Evolutionary conservation across 2,888 invertebrate species (phyloP), one percentile per base, ranked within the genome.

Genomic region (Agriopis marginaria): DNA sequence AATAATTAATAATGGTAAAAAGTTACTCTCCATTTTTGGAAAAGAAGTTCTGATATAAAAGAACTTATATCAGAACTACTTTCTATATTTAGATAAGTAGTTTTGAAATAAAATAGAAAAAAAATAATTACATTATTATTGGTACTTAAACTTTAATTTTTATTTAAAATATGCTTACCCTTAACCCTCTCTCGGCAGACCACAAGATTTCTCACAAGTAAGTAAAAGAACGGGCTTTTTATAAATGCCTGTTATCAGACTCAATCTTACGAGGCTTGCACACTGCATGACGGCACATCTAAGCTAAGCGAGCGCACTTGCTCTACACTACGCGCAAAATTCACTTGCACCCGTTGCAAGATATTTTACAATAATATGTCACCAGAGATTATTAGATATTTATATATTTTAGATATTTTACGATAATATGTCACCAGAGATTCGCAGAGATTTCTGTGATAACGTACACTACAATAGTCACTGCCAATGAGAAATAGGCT

Each of bases 191-290:
- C 6, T 8, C 17, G 17, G 11, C 56, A 11, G 44, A 42, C 56
- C 17, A 44, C 42, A 9, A 11, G 3, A 44, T 17, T 17, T 44
- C 23, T 11, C 7, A 44, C 17, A 44, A 56, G n/a, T 44, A 44
- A 56, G 11, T 5, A 56, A 56, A 44, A 56, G 11, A 44, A 17
- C 23, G 44, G 17, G 12, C 56, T 17, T 44, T 56, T 56, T 56
- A 56, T 56, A 44, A 44, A 23, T 17, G 12, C 23, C 10, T 56
- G 42, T 56, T 56, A 56, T 56, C 56, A 44, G 56, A 8, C 2
- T 44, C 8, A 17, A 44, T 44, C 44, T 56, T 44, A 56, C 6
- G 42, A 9, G 8, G 8, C 8, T 40, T 56, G 32, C 32, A 32
- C 32, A 32, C 32, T 0, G 32, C 32, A 32, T 32, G 32, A 32